A percentile compares a stretch with the other conserved stretches of the same genome.
Conservation (phyloP, 2,888 invertebrate species). For the Neoaliturus tenellus region DNA sequence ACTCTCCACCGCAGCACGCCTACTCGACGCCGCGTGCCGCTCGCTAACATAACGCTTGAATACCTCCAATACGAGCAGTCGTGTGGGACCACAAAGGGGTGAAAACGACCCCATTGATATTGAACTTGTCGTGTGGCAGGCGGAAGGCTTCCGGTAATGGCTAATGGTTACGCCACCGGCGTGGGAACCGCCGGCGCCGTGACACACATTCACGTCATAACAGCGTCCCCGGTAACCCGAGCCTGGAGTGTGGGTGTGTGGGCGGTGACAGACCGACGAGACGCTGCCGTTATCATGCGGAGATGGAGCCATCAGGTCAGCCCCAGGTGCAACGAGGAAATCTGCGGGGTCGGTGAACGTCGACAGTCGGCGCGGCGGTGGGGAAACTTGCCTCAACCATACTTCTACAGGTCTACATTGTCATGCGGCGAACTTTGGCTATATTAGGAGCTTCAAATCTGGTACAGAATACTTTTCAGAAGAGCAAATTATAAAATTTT, state of each 20-base stretch:
- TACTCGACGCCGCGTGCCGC: background rate
- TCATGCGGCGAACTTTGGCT: no score
- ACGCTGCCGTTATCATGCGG: background rate
- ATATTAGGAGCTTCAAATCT: no score
- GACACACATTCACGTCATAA: background rate
- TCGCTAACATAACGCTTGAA: background rate
- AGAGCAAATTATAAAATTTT: no score
- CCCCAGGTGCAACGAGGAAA: no score
- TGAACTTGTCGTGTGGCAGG: slow-evolving; percentile 43
- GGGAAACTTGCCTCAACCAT: no score
- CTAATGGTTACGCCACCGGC: slow-evolving; percentile 5
- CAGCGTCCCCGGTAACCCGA: background rate
- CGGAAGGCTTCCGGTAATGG: slow-evolving; percentile 34
- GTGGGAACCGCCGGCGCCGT: slow-evolving; percentile 16
- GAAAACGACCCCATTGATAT: slow-evolving; percentile 46
- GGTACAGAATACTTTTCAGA: no score
- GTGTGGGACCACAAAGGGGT: background rate
- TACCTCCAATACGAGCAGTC: background rate
- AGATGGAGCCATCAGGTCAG: background rate
- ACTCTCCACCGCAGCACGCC: background rate
- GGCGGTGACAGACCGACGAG: background rate
- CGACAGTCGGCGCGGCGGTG: no score
- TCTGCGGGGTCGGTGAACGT: no score
- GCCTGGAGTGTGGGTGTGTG: background rate
- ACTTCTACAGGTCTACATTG: no score